A percentile compares a stretch with the other conserved stretches of the same genome.
These are phyloP conservation scores for Xenus cinereus DNA, from an alignment of 2,113 vertebrate species.

Conservation along the genomic window DNA sequence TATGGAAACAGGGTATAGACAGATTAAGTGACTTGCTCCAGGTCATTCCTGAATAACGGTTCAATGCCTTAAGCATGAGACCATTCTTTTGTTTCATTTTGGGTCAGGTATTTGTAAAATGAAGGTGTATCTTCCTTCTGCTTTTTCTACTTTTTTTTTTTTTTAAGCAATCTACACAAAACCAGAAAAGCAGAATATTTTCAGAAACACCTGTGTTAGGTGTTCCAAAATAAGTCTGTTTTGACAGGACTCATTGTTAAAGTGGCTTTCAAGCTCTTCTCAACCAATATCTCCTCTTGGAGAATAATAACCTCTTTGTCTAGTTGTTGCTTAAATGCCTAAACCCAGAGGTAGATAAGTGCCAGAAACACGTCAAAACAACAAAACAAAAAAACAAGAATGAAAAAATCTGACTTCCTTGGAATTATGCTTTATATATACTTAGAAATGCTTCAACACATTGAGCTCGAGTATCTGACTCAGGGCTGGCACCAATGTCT, in stretches of 20 bases:
- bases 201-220: not conserved
- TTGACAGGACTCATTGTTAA: not conserved
- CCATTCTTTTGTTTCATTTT: conserved; percentile 22
- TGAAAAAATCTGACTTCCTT: not conserved
- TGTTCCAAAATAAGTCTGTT: not conserved
- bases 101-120: conserved; percentile 35
- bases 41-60: conserved; percentile 24
- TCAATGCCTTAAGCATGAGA: conserved; percentile 10
- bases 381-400: not conserved
- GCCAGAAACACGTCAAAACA: not conserved
- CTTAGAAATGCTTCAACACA: not conserved
- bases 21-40: conserved; percentile 21
- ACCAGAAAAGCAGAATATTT: conserved; percentile 25
- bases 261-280: not conserved
- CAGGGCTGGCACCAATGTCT: not conserved
- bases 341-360: not conserved
- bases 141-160: not conserved
- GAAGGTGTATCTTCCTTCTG: not conserved
- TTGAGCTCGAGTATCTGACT: not conserved
- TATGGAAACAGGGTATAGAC: conserved; percentile 7
- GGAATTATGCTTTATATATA: not conserved
- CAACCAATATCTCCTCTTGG: not conserved
- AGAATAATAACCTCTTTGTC: not conserved
- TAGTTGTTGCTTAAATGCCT: not conserved
- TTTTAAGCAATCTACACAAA: not conserved